phyloP scores from a whole-genome alignment of 2,113 vertebrate genomes.

The Muntiacus muntjak region DNA sequence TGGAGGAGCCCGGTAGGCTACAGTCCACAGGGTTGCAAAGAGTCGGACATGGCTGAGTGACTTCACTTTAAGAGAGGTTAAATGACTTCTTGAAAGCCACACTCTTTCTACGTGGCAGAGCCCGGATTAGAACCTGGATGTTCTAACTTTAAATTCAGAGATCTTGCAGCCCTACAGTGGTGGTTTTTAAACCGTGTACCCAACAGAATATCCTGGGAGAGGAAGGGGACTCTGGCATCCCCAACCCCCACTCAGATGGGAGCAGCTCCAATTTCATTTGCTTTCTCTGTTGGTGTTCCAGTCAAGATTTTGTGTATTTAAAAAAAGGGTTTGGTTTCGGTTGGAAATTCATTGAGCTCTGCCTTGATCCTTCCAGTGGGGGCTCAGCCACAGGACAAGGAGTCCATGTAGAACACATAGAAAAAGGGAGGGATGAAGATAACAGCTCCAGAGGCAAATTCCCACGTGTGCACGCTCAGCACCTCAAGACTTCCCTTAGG shows the following conservation, averaged over 20 bases:
- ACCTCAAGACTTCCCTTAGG: background rate
- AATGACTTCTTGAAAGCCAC: background rate
- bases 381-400: background rate
- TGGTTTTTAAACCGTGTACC: background rate
- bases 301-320: background rate
- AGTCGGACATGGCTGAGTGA: accelerated
- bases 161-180: background rate
- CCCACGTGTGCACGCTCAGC: accelerated
- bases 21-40: background rate
- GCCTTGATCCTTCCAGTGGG: background rate
- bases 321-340: background rate
- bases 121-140: background rate
- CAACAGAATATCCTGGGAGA: background rate
- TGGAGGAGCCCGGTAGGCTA: background rate
- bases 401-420: no score
- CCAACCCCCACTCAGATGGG: background rate
- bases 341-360: background rate
- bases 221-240: background rate
- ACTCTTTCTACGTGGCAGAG: background rate
- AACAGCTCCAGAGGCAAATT: no score
- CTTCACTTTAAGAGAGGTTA: background rate
- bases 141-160: background rate
- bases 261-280: background rate
- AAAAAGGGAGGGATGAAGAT: background rate
- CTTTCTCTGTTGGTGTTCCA: background rate